Evolutionary conservation across 2,888 invertebrate species (phyloP), one percentile per base, ranked within the genome.

Genomic region (Napeogenes inachia): DNA sequence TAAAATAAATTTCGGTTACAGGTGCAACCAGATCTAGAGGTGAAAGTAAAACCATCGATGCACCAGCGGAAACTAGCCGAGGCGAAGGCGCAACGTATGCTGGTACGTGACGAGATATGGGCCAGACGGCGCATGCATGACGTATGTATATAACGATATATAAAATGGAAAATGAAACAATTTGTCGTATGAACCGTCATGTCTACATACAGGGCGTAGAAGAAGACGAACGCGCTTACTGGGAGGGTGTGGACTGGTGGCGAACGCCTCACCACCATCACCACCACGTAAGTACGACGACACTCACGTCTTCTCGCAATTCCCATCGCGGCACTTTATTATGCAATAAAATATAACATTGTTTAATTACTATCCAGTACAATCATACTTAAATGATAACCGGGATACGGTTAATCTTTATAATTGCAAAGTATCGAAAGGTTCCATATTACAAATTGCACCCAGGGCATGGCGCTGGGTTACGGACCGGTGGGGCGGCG

Each of bases 11-110:
- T 54, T 42, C 13, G 4, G 13, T 33, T 55, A 4, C 74, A 91
- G 91, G 93, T 93, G 35, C 93, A 93, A 66, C 99, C 99, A 0
- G 97, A 97, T 84, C 91, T 99, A 72, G 95, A 98, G 59, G 99
- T 99, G 54, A 98, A 99, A 82, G 96, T 98, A 73, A 99, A 99
- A 86, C 98, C 98, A 13, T 97, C 97, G 54, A 93, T 97, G 71
- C 94, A 97, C 78, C 68, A 89, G 76, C 93, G 97, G 56, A 97
- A 96, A 78, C 91, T 96, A 73, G 94, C 96, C 55, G 96, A 91
- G 72, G 97, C 97, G 71, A 96, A 97, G 80, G 93, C 96, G 72
- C 94, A 97, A 73, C 92, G 97, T 77, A 92, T 94, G 89, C 89
- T 94, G 69, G 92, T 94, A 80, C 91, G 94, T 63, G 93, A 93